These are phyloP conservation scores for Canis aureus DNA, from an alignment of 2,113 vertebrate species.

Conservation along the genomic window DNA sequence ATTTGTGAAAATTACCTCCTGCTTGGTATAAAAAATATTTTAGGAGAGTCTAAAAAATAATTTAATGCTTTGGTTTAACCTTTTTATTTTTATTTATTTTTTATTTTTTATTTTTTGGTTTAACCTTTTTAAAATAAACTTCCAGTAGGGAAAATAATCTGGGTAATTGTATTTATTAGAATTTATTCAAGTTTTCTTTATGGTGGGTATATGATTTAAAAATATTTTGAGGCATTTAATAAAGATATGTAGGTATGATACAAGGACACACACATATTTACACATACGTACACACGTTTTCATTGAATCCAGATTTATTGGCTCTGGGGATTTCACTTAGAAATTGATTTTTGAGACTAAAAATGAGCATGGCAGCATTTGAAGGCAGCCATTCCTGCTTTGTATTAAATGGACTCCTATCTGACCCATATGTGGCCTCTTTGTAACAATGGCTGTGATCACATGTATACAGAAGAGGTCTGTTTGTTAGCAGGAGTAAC, in stretches of 20 bases:
- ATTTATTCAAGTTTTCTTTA: neutral
- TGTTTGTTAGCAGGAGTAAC: neutral
- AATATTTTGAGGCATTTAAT: neutral
- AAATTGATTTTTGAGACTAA: slow-evolving; percentile 33
- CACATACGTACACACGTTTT: neutral
- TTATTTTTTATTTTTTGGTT: neutral
- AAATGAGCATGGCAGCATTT: neutral
- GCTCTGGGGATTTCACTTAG: neutral
- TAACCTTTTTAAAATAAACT: neutral
- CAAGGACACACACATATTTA: neutral
- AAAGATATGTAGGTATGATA: neutral
- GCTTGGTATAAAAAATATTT: slow-evolving; percentile 11
- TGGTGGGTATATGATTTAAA: neutral
- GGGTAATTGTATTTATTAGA: neutral
- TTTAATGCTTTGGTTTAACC: neutral
- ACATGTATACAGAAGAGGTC: neutral
- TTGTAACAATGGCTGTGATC: neutral
- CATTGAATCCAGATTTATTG: neutral
- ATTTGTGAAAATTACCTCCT: neutral
- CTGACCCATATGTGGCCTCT: neutral
- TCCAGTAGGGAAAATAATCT: neutral
- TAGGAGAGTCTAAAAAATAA: neutral
- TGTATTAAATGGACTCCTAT: neutral
- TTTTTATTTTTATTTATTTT: neutral
- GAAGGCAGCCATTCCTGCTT: neutral